Evolutionary conservation across 1,140 invertebrate genomes (phyloP), one percentile per base, ranked within the genome.

Genomic region (Brachionus paranguensis): DNA sequence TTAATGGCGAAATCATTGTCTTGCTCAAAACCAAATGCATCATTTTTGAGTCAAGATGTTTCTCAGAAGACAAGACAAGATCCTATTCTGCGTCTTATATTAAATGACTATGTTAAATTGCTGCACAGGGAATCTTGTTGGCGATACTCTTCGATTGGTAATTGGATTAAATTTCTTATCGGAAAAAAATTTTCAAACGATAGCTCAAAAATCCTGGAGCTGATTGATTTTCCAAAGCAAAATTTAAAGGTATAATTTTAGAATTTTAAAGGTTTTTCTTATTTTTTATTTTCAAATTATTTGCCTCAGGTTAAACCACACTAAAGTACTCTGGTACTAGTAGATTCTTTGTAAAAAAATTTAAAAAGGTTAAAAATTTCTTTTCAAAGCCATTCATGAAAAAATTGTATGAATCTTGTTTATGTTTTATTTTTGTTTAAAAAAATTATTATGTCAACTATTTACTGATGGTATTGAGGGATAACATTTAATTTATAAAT

Each of bases 91-190:
- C 10, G 43, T 76, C 17, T 76, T 4, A 3, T 76, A 50, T 5
- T 50, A 11, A 47, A 50, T 29, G 72, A 76, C 20, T 76, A 76
- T 50, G 5, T 53, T 3, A 76, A 76, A 27, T 29, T 76, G n/a
- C 27, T 76, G 24, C 72, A 76, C 72, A 76, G 72, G 29, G 72
- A 76, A 14, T 76, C 72, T 12, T 47, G 43, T 14, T 76, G 72
- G 45, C 43, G 72, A 29, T 76, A 76, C 12, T 76, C 72, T 27
- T 24, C 27, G 1, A 76, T 76, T 3, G 72, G 72, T 1, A 76
- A 76, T 29, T 76, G 72, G 72, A 27, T 76, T 50, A 76, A 50
- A 50, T 76, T 50, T 50, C 24, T 37, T 4, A 47, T 24, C 10
- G 5, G 1, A 12, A 50, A 24, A 50, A 50, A 47, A 27, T 76